Evolutionary conservation across 2,113 vertebrate genomes (phyloP).

Genomic region (Verasper variegatus): DNA sequence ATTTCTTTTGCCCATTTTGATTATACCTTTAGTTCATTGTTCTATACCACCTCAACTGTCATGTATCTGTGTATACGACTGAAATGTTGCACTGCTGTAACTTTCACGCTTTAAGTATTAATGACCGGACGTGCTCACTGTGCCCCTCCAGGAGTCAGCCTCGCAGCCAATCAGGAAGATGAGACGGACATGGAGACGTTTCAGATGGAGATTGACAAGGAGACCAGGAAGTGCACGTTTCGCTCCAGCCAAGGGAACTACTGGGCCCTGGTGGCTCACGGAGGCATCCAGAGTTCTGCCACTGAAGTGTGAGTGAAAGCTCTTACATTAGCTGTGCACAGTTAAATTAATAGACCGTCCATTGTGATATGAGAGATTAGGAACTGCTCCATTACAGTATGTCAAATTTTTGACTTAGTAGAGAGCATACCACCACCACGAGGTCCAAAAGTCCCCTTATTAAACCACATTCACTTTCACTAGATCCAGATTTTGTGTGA

Average conservation of each 20-base stretch:
- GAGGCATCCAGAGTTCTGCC: conserved; percentile 92
- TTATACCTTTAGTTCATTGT: background rate
- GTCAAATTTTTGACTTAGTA: no score
- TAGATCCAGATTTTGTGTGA: no score
- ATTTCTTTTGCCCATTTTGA: background rate
- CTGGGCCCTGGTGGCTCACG: conserved; percentile 93
- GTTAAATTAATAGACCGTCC: no score
- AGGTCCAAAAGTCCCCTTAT: no score
- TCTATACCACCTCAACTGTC: background rate
- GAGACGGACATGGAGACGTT: conserved; percentile 96
- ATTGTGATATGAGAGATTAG: no score
- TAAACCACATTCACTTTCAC: no score
- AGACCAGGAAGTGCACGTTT: conserved; percentile 91
- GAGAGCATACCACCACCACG: no score
- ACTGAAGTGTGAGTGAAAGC: conserved; percentile 87
- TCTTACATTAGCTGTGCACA: background rate
- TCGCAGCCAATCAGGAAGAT: conserved; percentile 96
- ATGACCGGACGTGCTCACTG: conserved; percentile 13
- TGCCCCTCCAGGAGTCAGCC: conserved; percentile 87
- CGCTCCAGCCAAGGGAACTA: conserved; percentile 90
- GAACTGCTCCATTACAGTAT: no score
- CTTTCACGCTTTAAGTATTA: background rate
- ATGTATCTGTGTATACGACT: background rate
- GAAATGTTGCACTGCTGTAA: background rate
- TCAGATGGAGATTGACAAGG: conserved; percentile 94